Evolutionary conservation across 2,797 vertebrate species (phyloP).

Genomic region (Apogon hyalosoma): DNA sequence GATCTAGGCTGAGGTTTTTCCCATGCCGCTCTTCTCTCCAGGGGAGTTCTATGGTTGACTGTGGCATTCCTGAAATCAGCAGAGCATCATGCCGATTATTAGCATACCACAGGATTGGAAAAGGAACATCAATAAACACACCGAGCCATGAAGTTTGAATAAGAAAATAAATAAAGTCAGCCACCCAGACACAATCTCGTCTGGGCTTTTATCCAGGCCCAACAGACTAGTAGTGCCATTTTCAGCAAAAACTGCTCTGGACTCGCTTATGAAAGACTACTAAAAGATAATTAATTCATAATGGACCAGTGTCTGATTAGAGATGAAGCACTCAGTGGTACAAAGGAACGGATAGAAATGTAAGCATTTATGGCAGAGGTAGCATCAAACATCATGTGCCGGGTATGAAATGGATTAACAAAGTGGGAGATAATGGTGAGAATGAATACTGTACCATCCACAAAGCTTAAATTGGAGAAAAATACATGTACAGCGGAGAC

Average conservation of each 20-base stretch:
- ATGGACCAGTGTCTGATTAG: constrained; percentile 48
- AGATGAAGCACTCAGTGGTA: constrained; percentile 40
- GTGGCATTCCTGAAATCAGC: constrained; percentile 74
- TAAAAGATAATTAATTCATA: constrained; percentile 52
- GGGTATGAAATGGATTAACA: constrained; percentile 57
- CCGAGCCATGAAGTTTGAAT: constrained; percentile 44
- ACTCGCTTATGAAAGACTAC: constrained; percentile 39
- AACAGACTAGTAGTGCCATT: constrained; percentile 12
- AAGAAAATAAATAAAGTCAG: constrained; percentile 54
- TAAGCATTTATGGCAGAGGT: constrained; percentile 35
- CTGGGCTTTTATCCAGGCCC: constrained; percentile 34
- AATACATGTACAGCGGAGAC: constrained; percentile 46
- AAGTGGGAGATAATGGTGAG: constrained; percentile 56
- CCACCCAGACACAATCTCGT: constrained; percentile 42
- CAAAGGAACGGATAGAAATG: constrained; percentile 40
- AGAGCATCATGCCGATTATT: constrained; percentile 64
- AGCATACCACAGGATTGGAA: constrained; percentile 57
- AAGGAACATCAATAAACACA: constrained; percentile 59
- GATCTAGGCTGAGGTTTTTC: constrained; percentile 47
- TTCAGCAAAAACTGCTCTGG: constrained; percentile 18
- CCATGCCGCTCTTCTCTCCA: constrained; percentile 41
- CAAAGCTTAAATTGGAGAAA: constrained; percentile 56
- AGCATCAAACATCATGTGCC: constrained; percentile 30
- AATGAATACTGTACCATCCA: constrained; percentile 42
- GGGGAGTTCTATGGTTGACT: constrained; percentile 52